Evolutionary conservation across 2,113 vertebrate species (phyloP).

Genomic region (Thalassoma bifasciatum): DNA sequence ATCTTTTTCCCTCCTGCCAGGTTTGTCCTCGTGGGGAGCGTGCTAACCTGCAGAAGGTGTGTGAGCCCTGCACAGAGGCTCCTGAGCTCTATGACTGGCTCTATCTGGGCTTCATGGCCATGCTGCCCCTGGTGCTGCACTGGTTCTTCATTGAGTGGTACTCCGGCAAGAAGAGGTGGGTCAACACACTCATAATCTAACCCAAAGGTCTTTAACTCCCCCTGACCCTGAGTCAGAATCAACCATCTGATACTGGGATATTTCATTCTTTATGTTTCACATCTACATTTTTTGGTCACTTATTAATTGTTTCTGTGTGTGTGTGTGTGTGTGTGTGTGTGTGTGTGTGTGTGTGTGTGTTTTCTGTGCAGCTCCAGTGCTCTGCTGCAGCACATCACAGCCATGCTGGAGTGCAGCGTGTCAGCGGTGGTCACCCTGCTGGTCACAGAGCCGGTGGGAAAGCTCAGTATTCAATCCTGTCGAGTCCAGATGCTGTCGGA

Average conservation of each 20-base stretch:
- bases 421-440: slow-evolving; percentile 90
- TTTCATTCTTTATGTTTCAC: too few relatives aligned
- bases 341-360: slow-evolving; percentile 87
- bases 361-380: slow-evolving; percentile 92
- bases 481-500: slow-evolving; percentile 93
- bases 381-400: slow-evolving; percentile 91
- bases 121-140: slow-evolving; percentile 95
- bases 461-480: slow-evolving; percentile 90
- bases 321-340: too few relatives aligned
- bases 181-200: neutral
- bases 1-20: slow-evolving; percentile 68
- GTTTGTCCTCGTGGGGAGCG: slow-evolving; percentile 95
- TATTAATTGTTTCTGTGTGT: neutral
- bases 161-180: slow-evolving; percentile 96
- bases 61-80: slow-evolving; percentile 86
- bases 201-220: too few relatives aligned
- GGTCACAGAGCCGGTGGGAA: slow-evolving; percentile 88
- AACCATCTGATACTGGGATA: too few relatives aligned
- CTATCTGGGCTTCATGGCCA: slow-evolving; percentile 98
- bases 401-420: slow-evolving; percentile 89
- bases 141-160: slow-evolving; percentile 99
- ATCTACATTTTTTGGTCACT: too few relatives aligned
- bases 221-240: too few relatives aligned
- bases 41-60: slow-evolving; percentile 88
- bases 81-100: slow-evolving; percentile 98